phyloP scores from a whole-genome alignment of 2,888 invertebrate species.

The Orthonychiurus folsomi region DNA sequence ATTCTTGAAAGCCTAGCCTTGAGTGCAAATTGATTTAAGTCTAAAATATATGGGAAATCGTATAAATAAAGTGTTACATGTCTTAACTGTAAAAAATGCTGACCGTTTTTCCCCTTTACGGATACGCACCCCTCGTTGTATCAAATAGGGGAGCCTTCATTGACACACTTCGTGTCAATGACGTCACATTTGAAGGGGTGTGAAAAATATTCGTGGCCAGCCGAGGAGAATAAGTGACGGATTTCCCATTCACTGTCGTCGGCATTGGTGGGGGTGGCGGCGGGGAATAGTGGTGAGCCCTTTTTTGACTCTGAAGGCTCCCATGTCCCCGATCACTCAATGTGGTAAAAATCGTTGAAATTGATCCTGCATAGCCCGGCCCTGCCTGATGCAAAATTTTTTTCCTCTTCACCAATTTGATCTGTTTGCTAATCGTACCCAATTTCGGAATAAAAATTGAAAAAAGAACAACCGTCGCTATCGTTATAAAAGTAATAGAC shows the following conservation, averaged over 20 bases:
- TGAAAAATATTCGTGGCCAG: constrained; percentile 40
- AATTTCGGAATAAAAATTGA: constrained; percentile 44
- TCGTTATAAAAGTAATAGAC: constrained; percentile 41
- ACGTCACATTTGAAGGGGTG: constrained; percentile 38
- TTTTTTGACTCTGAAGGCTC: constrained; percentile 39
- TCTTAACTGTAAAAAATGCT: neutral
- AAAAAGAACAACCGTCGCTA: constrained; percentile 42
- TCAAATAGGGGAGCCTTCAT: constrained; percentile 40
- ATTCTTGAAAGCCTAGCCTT: too few species aligned
- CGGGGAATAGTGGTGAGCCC: constrained; percentile 22
- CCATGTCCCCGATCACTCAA: constrained; percentile 40
- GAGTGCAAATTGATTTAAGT: too few species aligned
- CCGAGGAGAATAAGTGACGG: constrained; percentile 40
- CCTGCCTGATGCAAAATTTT: constrained; percentile 40
- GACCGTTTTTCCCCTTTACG: constrained; percentile 20
- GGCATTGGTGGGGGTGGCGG: constrained; percentile 29
- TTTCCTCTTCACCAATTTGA: constrained; percentile 39
- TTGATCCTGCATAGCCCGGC: constrained; percentile 40
- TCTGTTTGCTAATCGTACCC: constrained; percentile 42
- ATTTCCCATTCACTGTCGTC: constrained; percentile 22
- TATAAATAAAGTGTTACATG: too few species aligned
- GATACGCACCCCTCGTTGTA: constrained; percentile 36
- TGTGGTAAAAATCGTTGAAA: constrained; percentile 42
- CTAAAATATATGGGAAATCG: too few species aligned
- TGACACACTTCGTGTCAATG: constrained; percentile 38